phyloP scores from a whole-genome alignment of 2,113 vertebrate genomes.

The Neogobius melanostomus region DNA sequence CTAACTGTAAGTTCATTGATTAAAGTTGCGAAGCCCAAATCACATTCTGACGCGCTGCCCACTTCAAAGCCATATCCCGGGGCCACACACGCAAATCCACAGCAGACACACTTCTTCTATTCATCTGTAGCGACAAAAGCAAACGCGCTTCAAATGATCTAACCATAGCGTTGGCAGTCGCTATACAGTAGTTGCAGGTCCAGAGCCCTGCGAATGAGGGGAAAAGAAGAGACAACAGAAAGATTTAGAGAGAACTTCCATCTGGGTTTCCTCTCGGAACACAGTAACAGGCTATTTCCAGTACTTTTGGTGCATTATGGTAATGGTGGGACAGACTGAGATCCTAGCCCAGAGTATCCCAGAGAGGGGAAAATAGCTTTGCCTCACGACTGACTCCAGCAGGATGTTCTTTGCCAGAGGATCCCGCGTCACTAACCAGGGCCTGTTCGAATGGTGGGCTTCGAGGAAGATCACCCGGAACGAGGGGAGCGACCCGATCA shows the following conservation, averaged over 20 bases:
- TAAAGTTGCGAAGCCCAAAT: background rate
- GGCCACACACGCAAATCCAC: slow-evolving; percentile 21
- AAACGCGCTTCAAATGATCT: slow-evolving; percentile 24
- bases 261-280: slow-evolving; percentile 48
- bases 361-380: too few species aligned
- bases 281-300: slow-evolving; percentile 40
- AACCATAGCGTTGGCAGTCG: slow-evolving; percentile 29
- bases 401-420: too few species aligned
- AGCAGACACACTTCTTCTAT: slow-evolving; percentile 26
- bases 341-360: too few species aligned
- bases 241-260: slow-evolving; percentile 51
- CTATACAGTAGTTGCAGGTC: slow-evolving; percentile 36
- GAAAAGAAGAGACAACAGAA: slow-evolving; percentile 48
- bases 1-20: slow-evolving; percentile 4
- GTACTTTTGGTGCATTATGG: slow-evolving; percentile 34
- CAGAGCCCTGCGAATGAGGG: slow-evolving; percentile 24
- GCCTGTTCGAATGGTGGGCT: too few species aligned
- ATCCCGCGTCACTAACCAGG: too few species aligned
- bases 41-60: background rate
- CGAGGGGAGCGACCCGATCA: too few species aligned
- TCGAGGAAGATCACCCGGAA: too few species aligned
- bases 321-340: slow-evolving; percentile 13
- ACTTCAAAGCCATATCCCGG: background rate
- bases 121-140: slow-evolving; percentile 32
- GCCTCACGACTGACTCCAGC: too few species aligned